Evolutionary conservation across 1,140 invertebrate genomes (phyloP), one percentile per base, ranked within the genome.

Genomic region (Stenopsyche tienmushanensis): DNA sequence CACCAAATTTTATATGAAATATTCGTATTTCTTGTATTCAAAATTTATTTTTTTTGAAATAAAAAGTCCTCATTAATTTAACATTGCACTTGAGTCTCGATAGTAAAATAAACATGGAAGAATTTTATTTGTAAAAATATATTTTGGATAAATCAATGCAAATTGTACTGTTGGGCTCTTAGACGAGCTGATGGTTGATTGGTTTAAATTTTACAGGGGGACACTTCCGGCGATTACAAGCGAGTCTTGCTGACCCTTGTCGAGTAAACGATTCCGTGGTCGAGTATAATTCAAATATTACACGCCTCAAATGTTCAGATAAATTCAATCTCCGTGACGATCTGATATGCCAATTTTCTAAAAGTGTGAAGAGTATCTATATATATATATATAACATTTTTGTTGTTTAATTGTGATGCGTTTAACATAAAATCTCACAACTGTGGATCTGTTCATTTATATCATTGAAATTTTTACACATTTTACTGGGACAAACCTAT

Each of bases 181-280:
- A 24, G 24, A 24, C 20, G 63, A 50, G 63, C 63, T 65, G 63
- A 53, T 64, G 55, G 62, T 67, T 62, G 23, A 49, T 52, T 67
- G 62, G 65, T 65, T 70, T 49, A 66, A 69, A 62, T 78, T 77
- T 86, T 90, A 66, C 85, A 94, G 89, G 90, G 87, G 71, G 93
- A 96, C 77, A 95, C 92, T 64, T 93, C 91, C 72, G 93, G 93
- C 66, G 91, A 96, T 84, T 95, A 94, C 85, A 94, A 90, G 82
- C 89, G 88, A 80, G 86, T 92, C 72, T 85, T 96, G 72, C 83
- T 94, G 73, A 88, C 90, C 71, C 80, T 95, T 73, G 84, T 93
- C 83, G 81, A 87, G 82, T 85, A 87, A 84, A 85, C 74, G 20
- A 42, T 23, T 21, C 13, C 54, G 53, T 9, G 54, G 5, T 41